Evolutionary conservation across 2,113 vertebrate species (phyloP).

Genomic region (Oryzias celebensis): DNA sequence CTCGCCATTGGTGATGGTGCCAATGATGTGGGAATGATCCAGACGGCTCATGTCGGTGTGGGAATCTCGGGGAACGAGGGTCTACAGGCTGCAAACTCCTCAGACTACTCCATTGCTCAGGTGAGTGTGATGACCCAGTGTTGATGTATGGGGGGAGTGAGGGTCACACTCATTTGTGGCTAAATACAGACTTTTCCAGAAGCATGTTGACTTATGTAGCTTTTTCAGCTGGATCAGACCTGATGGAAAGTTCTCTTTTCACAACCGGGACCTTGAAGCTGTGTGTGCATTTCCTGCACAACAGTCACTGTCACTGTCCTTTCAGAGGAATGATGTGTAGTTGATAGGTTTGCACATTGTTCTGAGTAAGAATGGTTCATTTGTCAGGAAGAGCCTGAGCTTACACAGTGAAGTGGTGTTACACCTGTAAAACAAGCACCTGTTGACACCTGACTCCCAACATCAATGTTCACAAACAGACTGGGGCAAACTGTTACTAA

Average conservation of each 20-base stretch:
- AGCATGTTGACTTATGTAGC: too few species aligned
- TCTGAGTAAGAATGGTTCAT: slow-evolving; percentile 38
- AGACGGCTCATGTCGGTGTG: slow-evolving; percentile 95
- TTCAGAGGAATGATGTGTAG: slow-evolving; percentile 34
- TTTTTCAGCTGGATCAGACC: neutral
- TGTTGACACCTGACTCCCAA: slow-evolving; percentile 46
- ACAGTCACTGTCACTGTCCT: slow-evolving; percentile 14
- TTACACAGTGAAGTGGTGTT: slow-evolving; percentile 44
- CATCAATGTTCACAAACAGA: slow-evolving; percentile 33
- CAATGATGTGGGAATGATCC: slow-evolving; percentile 99
- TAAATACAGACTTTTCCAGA: too few species aligned
- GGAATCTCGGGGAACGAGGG: slow-evolving; percentile 98
- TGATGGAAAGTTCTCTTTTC: neutral
- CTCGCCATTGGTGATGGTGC: slow-evolving; percentile 95
- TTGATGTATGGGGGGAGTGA: too few species aligned
- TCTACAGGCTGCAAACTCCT: slow-evolving; percentile 96
- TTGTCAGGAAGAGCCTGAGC: slow-evolving; percentile 32
- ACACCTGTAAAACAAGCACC: slow-evolving; percentile 60
- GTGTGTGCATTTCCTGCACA: neutral
- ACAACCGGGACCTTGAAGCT: neutral
- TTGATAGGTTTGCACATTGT: slow-evolving; percentile 50
- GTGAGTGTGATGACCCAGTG: slow-evolving; percentile 56
- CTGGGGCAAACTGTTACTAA: slow-evolving; percentile 49
- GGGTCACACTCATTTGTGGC: too few species aligned
- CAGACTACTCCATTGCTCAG: slow-evolving; percentile 99